Percentiles rank a stretch among this genome's conserved stretches.
These are phyloP conservation scores for Indicator maculatus DNA, from an alignment of 2,113 vertebrate genomes.

Conservation along the genomic window DNA sequence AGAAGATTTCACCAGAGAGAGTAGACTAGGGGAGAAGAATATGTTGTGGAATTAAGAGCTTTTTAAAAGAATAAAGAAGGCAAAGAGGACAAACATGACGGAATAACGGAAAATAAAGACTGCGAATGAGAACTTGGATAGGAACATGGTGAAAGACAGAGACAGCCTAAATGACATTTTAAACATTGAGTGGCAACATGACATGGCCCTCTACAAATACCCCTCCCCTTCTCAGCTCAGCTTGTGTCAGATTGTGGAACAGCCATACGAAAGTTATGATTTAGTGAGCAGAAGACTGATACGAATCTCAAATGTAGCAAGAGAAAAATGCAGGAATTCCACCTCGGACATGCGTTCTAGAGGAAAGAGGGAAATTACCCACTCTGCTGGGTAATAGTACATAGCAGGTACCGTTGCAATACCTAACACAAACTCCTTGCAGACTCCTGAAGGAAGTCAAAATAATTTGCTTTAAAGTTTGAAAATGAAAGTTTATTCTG, in stretches of 20 bases:
- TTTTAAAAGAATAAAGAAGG: background rate
- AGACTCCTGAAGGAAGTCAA: background rate
- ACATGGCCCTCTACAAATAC: background rate
- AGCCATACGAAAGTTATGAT: background rate
- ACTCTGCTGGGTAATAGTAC: background rate
- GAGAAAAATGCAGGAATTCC: background rate
- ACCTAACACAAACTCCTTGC: background rate
- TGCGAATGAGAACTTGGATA: background rate
- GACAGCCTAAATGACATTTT: background rate
- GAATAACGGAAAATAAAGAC: background rate
- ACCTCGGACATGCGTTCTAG: background rate
- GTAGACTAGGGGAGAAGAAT: background rate
- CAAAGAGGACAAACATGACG: background rate
- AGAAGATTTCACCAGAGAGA: background rate
- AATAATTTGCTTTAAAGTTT: background rate
- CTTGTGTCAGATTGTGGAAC: background rate
- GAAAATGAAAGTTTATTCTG: background rate
- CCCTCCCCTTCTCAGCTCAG: background rate
- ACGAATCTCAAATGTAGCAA: background rate
- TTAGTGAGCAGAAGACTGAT: background rate
- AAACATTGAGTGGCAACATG: background rate
- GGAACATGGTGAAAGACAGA: background rate
- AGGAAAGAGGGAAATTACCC: background rate
- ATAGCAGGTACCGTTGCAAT: background rate
- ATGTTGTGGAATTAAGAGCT: background rate